Conservation (phyloP, 2,888 invertebrate genomes). For the Lepeophtheirus nordmannii region DNA sequence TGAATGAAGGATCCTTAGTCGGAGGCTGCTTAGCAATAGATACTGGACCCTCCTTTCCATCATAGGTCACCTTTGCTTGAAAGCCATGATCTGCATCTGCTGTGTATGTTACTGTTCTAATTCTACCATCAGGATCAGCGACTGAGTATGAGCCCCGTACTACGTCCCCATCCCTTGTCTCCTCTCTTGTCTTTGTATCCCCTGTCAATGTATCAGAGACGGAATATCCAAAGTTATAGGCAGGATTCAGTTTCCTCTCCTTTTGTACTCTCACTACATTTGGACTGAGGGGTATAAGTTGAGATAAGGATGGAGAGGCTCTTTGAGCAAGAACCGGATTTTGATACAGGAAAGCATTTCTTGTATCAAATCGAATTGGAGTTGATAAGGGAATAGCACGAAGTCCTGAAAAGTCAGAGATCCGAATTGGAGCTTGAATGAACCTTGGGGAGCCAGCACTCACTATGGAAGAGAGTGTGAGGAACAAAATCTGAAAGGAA, state of each 20-base stretch:
- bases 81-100: slow-evolving; percentile 21
- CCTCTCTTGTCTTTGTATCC: slow-evolving; percentile 23
- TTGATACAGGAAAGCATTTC: background rate
- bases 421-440: slow-evolving; percentile 2
- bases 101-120: slow-evolving; percentile 22
- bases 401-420: slow-evolving; percentile 5
- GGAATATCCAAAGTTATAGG: slow-evolving; percentile 24
- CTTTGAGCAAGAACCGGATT: background rate
- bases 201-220: slow-evolving; percentile 18
- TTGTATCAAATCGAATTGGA: background rate
- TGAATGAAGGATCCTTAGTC: background rate
- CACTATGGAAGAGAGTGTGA: too few species aligned
- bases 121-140: slow-evolving; percentile 23
- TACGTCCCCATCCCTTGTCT: slow-evolving; percentile 19
- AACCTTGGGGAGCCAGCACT: background rate
- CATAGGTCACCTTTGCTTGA: slow-evolving; percentile 23
- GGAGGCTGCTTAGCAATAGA: slow-evolving; percentile 18
- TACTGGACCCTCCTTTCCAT: slow-evolving; percentile 21
- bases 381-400: slow-evolving; percentile 1
- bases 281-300: background rate
- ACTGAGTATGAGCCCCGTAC: slow-evolving; percentile 23
- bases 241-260: background rate
- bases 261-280: background rate
- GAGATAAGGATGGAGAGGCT: background rate
- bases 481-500: too few species aligned